Evolutionary conservation across 2,797 vertebrate genomes (phyloP).

Genomic region (Myotis planiceps): DNA sequence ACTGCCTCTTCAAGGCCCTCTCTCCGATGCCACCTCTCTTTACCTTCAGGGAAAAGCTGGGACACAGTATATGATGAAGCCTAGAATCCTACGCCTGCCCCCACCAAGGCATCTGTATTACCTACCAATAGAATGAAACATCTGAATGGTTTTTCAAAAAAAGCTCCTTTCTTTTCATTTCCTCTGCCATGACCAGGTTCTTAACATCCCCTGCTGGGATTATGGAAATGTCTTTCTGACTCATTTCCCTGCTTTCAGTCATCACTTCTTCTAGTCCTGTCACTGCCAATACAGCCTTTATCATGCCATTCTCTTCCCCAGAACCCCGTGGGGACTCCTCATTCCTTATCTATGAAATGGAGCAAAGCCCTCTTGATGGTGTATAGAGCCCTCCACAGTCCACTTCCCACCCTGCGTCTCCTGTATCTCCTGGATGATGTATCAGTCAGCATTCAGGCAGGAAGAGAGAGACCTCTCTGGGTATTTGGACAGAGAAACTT

Average conservation of each 20-base stretch:
- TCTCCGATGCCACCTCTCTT: background rate
- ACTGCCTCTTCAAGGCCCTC: background rate
- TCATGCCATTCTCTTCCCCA: background rate
- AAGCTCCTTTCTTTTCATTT: background rate
- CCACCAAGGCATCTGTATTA: background rate
- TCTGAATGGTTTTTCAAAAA: background rate
- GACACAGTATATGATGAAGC: accelerated
- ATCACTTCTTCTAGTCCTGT: background rate
- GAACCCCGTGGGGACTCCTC: background rate
- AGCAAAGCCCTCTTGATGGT: background rate
- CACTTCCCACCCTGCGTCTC: background rate
- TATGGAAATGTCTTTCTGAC: background rate
- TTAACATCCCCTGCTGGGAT: background rate
- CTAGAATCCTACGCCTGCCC: background rate
- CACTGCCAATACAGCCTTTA: background rate
- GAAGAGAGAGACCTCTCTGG: background rate
- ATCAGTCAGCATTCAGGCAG: background rate
- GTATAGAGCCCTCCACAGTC: background rate
- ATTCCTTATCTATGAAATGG: background rate
- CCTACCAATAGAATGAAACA: background rate
- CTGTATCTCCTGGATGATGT: background rate
- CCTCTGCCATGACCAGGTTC: background rate
- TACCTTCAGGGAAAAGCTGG: background rate
- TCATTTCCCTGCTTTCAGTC: background rate
- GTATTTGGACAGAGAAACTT: background rate